These are phyloP conservation scores for Sarcophaga bullata DNA, from an alignment of 1,140 invertebrate species.

Conservation along the genomic window DNA sequence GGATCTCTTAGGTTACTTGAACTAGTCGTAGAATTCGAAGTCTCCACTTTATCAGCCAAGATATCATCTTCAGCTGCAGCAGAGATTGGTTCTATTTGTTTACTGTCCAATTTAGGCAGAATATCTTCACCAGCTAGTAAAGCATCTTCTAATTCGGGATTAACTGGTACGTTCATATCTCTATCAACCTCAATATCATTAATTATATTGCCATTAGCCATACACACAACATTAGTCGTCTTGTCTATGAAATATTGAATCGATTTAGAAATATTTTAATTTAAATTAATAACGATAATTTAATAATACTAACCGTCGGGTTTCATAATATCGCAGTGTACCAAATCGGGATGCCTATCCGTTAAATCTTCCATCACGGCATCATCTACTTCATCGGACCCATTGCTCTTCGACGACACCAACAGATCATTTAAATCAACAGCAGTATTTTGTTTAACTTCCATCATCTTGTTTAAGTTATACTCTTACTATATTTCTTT, in stretches of 20 bases:
- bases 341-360: not conserved
- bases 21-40: slow-evolving; percentile 23
- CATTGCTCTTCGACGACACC: slow-evolving; percentile 19
- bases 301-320: not conserved
- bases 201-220: slow-evolving; percentile 26
- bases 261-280: not conserved
- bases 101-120: not conserved
- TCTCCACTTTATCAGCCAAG: slow-evolving; percentile 27
- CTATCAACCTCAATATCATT: slow-evolving; percentile 36
- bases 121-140: slow-evolving; percentile 43
- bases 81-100: slow-evolving; percentile 9
- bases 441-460: slow-evolving; percentile 43
- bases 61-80: slow-evolving; percentile 11
- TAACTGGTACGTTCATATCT: slow-evolving; percentile 33
- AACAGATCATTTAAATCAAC: slow-evolving; percentile 40
- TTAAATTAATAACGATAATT: not conserved
- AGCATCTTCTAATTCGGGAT: slow-evolving; percentile 44
- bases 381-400: slow-evolving; percentile 36
- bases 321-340: slow-evolving; percentile 26
- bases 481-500: not conserved
- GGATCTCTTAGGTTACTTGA: slow-evolving; percentile 37
- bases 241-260: not conserved
- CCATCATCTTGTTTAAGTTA: slow-evolving; percentile 44
- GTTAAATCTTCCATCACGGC: slow-evolving; percentile 16
- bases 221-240: not conserved